phyloP scores from a whole-genome alignment of 2,113 vertebrate species.

The Thamnaconus septentrionalis region DNA sequence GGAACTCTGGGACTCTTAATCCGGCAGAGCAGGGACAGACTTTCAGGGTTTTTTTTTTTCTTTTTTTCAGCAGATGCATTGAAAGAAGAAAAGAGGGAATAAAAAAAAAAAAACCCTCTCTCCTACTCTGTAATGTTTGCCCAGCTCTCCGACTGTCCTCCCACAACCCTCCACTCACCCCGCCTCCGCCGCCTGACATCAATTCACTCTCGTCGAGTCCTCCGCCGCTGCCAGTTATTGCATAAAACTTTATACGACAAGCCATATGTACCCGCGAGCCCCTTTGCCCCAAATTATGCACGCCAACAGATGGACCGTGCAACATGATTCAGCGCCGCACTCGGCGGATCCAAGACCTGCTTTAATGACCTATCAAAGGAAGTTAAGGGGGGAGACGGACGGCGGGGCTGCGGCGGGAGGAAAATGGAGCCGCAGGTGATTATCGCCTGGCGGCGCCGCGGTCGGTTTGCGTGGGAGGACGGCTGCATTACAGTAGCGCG shows the following conservation, averaged over 20 bases:
- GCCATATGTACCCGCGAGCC: slow-evolving; percentile 55
- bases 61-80: no score
- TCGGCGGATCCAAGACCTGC: slow-evolving; percentile 62
- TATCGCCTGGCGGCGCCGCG: slow-evolving; percentile 46
- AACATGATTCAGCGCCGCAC: slow-evolving; percentile 71
- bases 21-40: no score
- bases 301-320: slow-evolving; percentile 68
- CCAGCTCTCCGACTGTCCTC: background rate
- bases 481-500: slow-evolving; percentile 22
- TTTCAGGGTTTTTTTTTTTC: no score
- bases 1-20: no score
- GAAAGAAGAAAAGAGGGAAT: slow-evolving; percentile 8
- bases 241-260: slow-evolving; percentile 60
- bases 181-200: slow-evolving; percentile 24
- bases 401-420: slow-evolving; percentile 33
- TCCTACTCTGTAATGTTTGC: slow-evolving; percentile 5
- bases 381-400: slow-evolving; percentile 66
- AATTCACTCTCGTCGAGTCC: slow-evolving; percentile 41
- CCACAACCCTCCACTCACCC: slow-evolving; percentile 1
- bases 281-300: slow-evolving; percentile 66
- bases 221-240: slow-evolving; percentile 50
- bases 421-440: slow-evolving; percentile 55
- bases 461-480: slow-evolving; percentile 35
- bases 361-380: slow-evolving; percentile 73
- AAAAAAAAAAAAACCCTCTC: background rate